Evolutionary conservation across 2,113 vertebrate genomes (phyloP).

Genomic region (Gavia stellata): DNA sequence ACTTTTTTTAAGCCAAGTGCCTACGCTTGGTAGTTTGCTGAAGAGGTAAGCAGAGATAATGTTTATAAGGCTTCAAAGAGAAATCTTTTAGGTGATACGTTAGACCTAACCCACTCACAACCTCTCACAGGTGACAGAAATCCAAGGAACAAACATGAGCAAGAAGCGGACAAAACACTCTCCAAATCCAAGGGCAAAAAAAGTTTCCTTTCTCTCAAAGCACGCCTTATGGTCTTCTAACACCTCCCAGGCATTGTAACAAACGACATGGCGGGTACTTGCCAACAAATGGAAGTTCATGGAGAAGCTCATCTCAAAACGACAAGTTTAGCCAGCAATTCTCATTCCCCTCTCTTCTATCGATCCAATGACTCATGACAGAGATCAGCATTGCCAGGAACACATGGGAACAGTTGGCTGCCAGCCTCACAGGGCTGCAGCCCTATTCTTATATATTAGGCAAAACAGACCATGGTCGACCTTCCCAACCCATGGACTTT

Average conservation of each 20-base stretch:
- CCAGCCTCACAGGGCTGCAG: not conserved
- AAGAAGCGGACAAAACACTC: not conserved
- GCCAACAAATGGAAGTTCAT: accelerated
- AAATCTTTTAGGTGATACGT: not conserved
- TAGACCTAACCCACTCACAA: not conserved
- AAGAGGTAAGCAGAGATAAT: not conserved
- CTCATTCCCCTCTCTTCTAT: not conserved
- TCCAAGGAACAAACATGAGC: not conserved
- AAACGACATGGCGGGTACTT: accelerated
- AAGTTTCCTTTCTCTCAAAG: too few species aligned
- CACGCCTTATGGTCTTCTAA: accelerated
- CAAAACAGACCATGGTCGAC: not conserved
- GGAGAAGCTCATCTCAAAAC: not conserved
- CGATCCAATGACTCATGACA: not conserved
- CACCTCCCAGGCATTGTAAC: accelerated
- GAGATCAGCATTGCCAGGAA: too few species aligned
- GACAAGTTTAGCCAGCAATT: not conserved
- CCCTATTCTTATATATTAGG: too few species aligned
- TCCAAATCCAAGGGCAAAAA: accelerated
- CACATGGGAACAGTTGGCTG: accelerated
- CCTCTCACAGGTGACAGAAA: not conserved
- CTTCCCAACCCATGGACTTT: not conserved
- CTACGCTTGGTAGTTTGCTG: accelerated
- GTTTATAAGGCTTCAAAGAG: not conserved
- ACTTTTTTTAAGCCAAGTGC: not conserved